Evolutionary conservation across 2,113 vertebrate species (phyloP), one percentile per base, ranked within the genome.

Genomic region (Cyprinodon variegatus): DNA sequence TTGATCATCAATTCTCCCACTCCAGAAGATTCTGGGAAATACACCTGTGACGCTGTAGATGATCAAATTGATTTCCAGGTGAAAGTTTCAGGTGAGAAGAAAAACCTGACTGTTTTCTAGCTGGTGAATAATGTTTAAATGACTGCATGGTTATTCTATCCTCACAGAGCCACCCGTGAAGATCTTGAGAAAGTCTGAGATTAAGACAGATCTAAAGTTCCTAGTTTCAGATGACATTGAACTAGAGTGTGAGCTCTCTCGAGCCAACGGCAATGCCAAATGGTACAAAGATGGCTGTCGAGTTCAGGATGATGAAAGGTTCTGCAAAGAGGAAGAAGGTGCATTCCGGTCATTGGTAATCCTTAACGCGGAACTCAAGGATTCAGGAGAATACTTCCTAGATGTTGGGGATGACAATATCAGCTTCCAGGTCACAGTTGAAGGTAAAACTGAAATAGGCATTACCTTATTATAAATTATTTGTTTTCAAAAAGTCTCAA

Each of bases 201-300:
- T 95, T n/a, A 93, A 81, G 0, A 94, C 89, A 11, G 70, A 22
- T 3, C 74, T 87, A 46, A 86, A 53, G 59, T 94, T 90, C 62
- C 68, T 6, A 60, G 78, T 93, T 61, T 92, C 93, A 43, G 96
- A 96, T 41, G 96, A 97, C 79, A 85, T 96, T 13, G 92, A 92
- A 70, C 80, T 97, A 74, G 95, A 96, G 67, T 96, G 96, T 76
- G 92, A 94, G 66, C 94, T 97, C 74, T 96, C 96, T 0, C 89
- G 93, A 0, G 62, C 89, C 69, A 91, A 90, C 0, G 92, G 85
- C 0, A 85, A 88, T 0, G 79, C 94, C 77, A 96, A 93, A 75
- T 99, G 97, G 97, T 98, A 96, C 94, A 99, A 98, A 84, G 92
- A 97, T 0, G 95, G 95, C 66, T 90, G 95, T 80, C 95, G 94